These are phyloP conservation scores for Cheiracanthium punctorium DNA, from an alignment of 2,888 invertebrate genomes.

Conservation along the genomic window DNA sequence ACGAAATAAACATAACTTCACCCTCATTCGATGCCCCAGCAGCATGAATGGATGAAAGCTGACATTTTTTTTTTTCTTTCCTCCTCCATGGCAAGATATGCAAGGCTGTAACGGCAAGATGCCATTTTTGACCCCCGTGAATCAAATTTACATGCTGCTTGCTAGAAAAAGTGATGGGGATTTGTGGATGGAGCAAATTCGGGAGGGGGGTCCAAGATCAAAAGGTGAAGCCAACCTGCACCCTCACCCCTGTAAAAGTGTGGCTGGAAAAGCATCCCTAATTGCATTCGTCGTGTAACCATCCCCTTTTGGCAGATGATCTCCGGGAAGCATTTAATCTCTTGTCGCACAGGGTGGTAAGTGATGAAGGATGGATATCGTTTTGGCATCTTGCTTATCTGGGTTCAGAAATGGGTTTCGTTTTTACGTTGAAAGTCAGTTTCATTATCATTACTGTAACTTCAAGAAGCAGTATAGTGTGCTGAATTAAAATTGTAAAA, in stretches of 20 bases:
- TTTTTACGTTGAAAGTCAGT: too few species aligned
- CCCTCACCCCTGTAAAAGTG: conserved; percentile 29
- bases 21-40: not conserved
- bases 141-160: too few species aligned
- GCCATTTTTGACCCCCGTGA: not conserved
- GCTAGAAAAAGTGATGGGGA: too few species aligned
- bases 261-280: conserved; percentile 42
- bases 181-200: too few species aligned
- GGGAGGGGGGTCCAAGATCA: conserved; percentile 24
- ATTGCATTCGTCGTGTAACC: conserved; percentile 44
- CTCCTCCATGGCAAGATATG: too few species aligned
- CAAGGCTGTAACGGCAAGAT: not conserved
- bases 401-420: too few species aligned
- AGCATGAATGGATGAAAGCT: not conserved
- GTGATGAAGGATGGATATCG: not conserved
- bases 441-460: too few species aligned
- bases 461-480: too few species aligned
- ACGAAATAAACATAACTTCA: not conserved
- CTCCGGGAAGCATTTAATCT: conserved; percentile 60
- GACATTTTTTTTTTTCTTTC: not conserved
- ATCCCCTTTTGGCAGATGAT: conserved; percentile 22
- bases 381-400: too few species aligned
- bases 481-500: too few species aligned
- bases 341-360: conserved; percentile 18
- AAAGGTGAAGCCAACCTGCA: conserved; percentile 44